Evolutionary conservation across 2,888 invertebrate genomes (phyloP).

Genomic region (Pristionchus exspectatus): DNA sequence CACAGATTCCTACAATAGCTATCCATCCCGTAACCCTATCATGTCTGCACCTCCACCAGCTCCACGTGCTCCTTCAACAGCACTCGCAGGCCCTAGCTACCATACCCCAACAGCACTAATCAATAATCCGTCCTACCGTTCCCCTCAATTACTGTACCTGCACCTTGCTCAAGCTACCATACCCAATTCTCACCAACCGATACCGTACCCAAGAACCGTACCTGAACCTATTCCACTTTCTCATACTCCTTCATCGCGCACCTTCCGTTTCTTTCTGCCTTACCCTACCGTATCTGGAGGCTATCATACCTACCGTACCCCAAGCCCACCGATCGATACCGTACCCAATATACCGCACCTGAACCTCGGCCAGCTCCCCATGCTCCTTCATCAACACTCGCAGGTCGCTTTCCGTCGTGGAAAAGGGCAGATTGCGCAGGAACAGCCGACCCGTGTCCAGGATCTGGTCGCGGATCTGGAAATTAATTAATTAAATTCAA

Average conservation of each 20-base stretch:
- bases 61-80: too few relatives aligned
- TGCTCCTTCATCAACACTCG: conserved; percentile 86
- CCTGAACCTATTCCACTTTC: too few relatives aligned
- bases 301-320: background rate
- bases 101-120: too few relatives aligned
- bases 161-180: too few relatives aligned
- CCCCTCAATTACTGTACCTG: too few relatives aligned
- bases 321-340: background rate
- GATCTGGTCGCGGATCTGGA: conserved; percentile 58
- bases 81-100: too few relatives aligned
- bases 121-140: too few relatives aligned
- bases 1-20: background rate
- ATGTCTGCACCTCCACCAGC: background rate
- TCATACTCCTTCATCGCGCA: too few relatives aligned
- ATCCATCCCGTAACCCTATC: background rate
- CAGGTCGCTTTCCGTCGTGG: conserved; percentile 90
- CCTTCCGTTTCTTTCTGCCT: too few relatives aligned
- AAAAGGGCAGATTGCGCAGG: conserved; percentile 92
- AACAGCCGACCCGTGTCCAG: conserved; percentile 90
- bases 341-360: conserved; percentile 81
- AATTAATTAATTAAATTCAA: background rate
- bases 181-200: background rate
- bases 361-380: conserved; percentile 82
- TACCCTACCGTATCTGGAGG: too few relatives aligned
- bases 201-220: too few relatives aligned